phyloP scores from a whole-genome alignment of 1,140 invertebrate genomes.

The Drosophila pseudoobscura region DNA sequence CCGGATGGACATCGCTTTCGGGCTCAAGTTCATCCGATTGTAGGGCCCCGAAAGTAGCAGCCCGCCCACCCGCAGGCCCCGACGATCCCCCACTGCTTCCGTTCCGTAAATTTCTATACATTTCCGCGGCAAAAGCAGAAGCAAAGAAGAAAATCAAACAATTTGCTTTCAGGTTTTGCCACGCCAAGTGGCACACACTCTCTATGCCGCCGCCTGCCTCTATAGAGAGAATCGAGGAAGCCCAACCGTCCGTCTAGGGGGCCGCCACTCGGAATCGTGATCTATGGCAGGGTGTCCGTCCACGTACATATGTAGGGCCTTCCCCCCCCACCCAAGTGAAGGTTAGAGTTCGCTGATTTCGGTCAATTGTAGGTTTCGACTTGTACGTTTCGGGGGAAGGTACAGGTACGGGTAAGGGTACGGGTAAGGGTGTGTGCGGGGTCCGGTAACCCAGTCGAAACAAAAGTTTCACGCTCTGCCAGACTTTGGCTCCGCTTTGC shows the following conservation, averaged over 20 bases:
- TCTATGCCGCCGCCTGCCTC: no score
- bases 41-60: slow-evolving; percentile 17
- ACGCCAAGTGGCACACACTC: slow-evolving; percentile 46
- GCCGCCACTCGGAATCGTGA: slow-evolving; percentile 50
- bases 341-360: slow-evolving; percentile 75
- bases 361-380: slow-evolving; percentile 39
- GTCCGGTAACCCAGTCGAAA: slow-evolving; percentile 1
- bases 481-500: slow-evolving; percentile 21
- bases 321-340: slow-evolving; percentile 48
- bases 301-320: neutral
- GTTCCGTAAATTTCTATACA: slow-evolving; percentile 51
- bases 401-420: neutral
- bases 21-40: slow-evolving; percentile 14
- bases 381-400: neutral
- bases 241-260: slow-evolving; percentile 39
- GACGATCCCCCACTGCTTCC: slow-evolving; percentile 57
- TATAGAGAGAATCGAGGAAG: neutral
- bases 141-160: slow-evolving; percentile 61
- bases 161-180: slow-evolving; percentile 61
- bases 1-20: slow-evolving; percentile 3
- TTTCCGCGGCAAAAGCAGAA: slow-evolving; percentile 54
- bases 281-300: slow-evolving; percentile 46
- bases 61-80: slow-evolving; percentile 32
- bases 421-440: neutral
- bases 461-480: slow-evolving; percentile 41